Base-by-base conservation (phyloP, 2,888 invertebrate genomes). In the Epinotia demarniana region DNA sequence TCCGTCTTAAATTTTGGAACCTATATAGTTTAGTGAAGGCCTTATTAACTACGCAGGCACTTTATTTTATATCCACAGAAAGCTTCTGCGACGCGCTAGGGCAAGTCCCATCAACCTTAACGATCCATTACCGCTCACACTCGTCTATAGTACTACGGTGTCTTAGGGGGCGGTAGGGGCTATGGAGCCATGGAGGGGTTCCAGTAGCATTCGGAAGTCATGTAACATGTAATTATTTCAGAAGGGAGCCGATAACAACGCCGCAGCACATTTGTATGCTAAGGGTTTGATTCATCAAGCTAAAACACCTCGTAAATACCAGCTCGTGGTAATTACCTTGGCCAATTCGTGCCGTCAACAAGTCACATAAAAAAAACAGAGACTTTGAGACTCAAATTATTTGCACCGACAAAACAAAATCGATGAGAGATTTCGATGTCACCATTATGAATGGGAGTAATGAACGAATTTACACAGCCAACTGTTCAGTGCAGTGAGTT, bases 71-170 rank as follows among this genome's bases (percentile, higher is more conserved):
- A 73, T 68, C 75, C 53, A 57, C 55, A 33, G 71, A 55, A 61
- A 67, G 67, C 67, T 72, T 55, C 60, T 55, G 71, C 71, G 61
- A 66, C 67, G 66, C 49, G 70, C 63, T 85, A 84, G 87, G 88
- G 87, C 86, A 87, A 88, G 88, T 88, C 92, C 92, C 93, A 92
- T 93, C 93, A 93, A 91, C 89, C 91, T 92, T 92, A 93, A 93
- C 92, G 93, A 93, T 88, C 91, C 91, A 92, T 93, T 92, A 91
- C 92, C 85, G 84, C 84, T 79, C 79, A 63, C 68, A 58, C 78
- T 73, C 73, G 61, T 46, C 70, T 71, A 53, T 61, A 61, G 53
- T 49, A 27, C 43, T 16, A 33, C 18, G 64, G 57, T 33, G 61
- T n/a, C 46, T 27, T 39, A 18, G 58, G 72, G 57, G 63, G 81